Evolutionary conservation across 2,113 vertebrate genomes (phyloP).

Genomic region (Sterrhoptilus dennistouni): DNA sequence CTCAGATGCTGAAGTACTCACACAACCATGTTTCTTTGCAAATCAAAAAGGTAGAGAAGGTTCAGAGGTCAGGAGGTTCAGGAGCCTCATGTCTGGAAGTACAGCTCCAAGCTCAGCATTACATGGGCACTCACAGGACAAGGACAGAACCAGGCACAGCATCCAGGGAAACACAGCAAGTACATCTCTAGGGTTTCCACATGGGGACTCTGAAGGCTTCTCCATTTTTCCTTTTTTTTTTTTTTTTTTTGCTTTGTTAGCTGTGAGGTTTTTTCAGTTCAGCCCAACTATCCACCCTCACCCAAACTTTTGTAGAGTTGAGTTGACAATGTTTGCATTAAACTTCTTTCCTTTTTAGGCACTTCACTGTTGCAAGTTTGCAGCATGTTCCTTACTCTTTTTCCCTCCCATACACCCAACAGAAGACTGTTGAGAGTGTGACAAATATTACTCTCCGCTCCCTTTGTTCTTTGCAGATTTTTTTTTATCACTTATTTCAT

Average conservation of each 20-base stretch:
- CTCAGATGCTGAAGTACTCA: background rate
- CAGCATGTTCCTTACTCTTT: background rate
- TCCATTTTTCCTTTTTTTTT: background rate
- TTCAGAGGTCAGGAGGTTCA: background rate
- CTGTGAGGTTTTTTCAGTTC: background rate
- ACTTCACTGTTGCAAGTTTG: background rate
- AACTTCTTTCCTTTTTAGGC: background rate
- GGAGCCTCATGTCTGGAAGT: background rate
- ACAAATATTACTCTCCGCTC: background rate
- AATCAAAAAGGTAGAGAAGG: background rate
- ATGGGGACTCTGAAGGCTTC: background rate
- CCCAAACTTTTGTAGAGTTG: background rate
- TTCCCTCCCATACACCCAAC: constrained; percentile 5
- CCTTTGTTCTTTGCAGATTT: constrained; percentile 37
- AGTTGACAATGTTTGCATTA: background rate
- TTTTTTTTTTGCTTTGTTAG: background rate
- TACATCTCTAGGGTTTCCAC: background rate
- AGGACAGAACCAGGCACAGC: background rate
- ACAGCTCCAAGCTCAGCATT: fast-evolving
- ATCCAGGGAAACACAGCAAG: background rate
- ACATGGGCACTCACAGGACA: fast-evolving
- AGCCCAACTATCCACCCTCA: background rate
- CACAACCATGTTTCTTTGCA: background rate
- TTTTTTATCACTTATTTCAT: constrained; percentile 36
- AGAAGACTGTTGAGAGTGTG: constrained; percentile 20